These are phyloP conservation scores for Teleogryllus oceanicus DNA, from an alignment of 2,888 invertebrate genomes.

Conservation along the genomic window DNA sequence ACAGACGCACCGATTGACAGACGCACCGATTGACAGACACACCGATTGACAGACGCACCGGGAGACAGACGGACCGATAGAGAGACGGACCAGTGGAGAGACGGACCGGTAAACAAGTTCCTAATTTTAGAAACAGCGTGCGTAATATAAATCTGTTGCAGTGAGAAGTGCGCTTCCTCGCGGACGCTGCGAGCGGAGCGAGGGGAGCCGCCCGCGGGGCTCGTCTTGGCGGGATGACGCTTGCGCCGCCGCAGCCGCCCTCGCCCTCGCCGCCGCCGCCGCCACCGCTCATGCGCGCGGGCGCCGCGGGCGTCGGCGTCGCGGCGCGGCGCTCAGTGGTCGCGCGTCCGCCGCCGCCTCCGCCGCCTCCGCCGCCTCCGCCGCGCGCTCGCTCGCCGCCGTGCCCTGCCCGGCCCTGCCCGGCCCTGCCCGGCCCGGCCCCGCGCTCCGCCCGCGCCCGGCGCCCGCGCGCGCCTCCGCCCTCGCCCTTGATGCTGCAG, in stretches of 20 bases:
- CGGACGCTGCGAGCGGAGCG: too few relatives aligned
- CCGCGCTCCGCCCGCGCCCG: not conserved
- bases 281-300: conserved; percentile 1
- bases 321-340: conserved; percentile 6
- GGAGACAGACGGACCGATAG: too few relatives aligned
- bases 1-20: too few relatives aligned
- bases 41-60: too few relatives aligned
- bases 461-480: not conserved
- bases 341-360: not conserved
- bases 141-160: too few relatives aligned
- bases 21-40: too few relatives aligned
- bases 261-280: conserved; percentile 1
- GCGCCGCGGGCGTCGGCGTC: conserved; percentile 6
- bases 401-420: not conserved
- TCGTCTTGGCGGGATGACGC: too few relatives aligned
- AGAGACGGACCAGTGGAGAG: too few relatives aligned
- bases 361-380: not conserved
- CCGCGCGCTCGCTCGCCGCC: not conserved
- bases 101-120: too few relatives aligned
- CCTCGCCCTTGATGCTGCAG: not conserved
- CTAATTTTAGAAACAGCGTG: too few relatives aligned
- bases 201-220: not conserved
- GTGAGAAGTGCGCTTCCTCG: too few relatives aligned
- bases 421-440: not conserved
- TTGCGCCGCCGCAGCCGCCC: not conserved